Conservation (phyloP, 2,113 vertebrate species). For the Chaetodon trifascialis region DNA sequence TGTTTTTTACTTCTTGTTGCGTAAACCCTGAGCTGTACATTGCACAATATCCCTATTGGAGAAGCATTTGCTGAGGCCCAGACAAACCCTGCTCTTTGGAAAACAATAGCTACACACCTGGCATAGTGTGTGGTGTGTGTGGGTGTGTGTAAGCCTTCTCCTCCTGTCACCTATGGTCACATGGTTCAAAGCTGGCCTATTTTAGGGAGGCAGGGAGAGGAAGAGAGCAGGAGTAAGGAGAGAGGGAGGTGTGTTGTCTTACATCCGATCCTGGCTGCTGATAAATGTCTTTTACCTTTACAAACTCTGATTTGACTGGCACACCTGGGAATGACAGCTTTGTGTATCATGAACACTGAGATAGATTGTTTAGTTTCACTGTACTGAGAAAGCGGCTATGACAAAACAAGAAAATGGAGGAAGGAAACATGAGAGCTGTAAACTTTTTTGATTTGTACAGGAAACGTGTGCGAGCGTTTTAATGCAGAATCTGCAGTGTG, state of each 20-base stretch:
- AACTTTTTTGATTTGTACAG: slow-evolving; percentile 9
- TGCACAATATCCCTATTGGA: not conserved
- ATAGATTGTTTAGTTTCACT: not conserved
- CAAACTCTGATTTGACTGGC: slow-evolving; percentile 15
- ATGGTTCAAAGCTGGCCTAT: slow-evolving; percentile 77
- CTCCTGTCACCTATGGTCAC: slow-evolving; percentile 76
- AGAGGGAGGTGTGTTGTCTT: slow-evolving; percentile 55
- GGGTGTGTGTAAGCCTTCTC: slow-evolving; percentile 55
- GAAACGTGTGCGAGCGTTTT: not conserved
- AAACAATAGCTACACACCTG: slow-evolving; percentile 57
- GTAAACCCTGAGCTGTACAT: not conserved
- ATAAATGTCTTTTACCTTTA: slow-evolving; percentile 28
- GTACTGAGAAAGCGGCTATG: not conserved
- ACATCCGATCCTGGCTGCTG: slow-evolving; percentile 42
- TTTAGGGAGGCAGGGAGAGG: slow-evolving; percentile 65
- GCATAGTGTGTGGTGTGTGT: slow-evolving; percentile 17
- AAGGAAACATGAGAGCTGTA: not conserved
- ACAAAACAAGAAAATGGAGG: not conserved
- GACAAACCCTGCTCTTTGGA: slow-evolving; percentile 7
- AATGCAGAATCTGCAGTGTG: slow-evolving; percentile 17
- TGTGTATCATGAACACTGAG: not conserved
- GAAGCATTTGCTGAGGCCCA: not conserved
- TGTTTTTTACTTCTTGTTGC: not conserved
- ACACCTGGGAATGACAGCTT: slow-evolving; percentile 16
- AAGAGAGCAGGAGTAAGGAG: slow-evolving; percentile 48